phyloP scores from a whole-genome alignment of 2,888 invertebrate species.

The Archips xylosteana region DNA sequence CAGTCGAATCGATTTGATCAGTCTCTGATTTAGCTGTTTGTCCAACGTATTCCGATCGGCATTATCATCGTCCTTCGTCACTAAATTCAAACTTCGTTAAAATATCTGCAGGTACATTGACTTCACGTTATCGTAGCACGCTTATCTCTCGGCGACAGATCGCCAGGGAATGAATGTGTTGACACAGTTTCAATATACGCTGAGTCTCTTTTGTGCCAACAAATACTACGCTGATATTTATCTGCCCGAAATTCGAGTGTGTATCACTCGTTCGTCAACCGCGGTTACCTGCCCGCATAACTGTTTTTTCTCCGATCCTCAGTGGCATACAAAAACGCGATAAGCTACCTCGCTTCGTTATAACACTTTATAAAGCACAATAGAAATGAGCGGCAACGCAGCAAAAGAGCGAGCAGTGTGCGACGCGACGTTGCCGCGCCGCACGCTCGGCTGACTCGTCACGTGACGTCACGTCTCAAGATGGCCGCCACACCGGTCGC shows the following conservation, averaged over 20 bases:
- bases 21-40: slow-evolving; percentile 7
- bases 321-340: slow-evolving; percentile 75
- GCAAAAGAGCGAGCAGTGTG: slow-evolving; percentile 56
- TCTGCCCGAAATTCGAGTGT: slow-evolving; percentile 37
- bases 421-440: slow-evolving; percentile 77
- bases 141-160: slow-evolving; percentile 39
- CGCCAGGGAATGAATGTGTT: slow-evolving; percentile 38
- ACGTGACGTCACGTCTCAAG: slow-evolving; percentile 86
- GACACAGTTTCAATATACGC: slow-evolving; percentile 40
- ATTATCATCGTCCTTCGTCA: slow-evolving; percentile 17
- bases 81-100: slow-evolving; percentile 19
- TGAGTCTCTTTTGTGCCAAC: slow-evolving; percentile 38
- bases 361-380: slow-evolving; percentile 65
- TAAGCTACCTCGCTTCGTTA: slow-evolving; percentile 65
- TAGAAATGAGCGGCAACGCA: slow-evolving; percentile 74
- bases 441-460: slow-evolving; percentile 82
- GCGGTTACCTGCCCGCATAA: slow-evolving; percentile 78
- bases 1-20: slow-evolving; percentile 17
- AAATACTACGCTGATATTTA: slow-evolving; percentile 36
- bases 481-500: slow-evolving; percentile 82
- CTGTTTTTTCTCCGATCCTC: slow-evolving; percentile 78
- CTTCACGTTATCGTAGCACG: slow-evolving; percentile 28
- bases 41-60: slow-evolving; percentile 7
- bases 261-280: slow-evolving; percentile 43
- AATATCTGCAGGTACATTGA: slow-evolving; percentile 36